A percentile compares a stretch with the other conserved stretches of the same genome.
These are phyloP conservation scores for Stenichneumon culpator DNA, from an alignment of 2,888 invertebrate genomes.

Conservation along the genomic window DNA sequence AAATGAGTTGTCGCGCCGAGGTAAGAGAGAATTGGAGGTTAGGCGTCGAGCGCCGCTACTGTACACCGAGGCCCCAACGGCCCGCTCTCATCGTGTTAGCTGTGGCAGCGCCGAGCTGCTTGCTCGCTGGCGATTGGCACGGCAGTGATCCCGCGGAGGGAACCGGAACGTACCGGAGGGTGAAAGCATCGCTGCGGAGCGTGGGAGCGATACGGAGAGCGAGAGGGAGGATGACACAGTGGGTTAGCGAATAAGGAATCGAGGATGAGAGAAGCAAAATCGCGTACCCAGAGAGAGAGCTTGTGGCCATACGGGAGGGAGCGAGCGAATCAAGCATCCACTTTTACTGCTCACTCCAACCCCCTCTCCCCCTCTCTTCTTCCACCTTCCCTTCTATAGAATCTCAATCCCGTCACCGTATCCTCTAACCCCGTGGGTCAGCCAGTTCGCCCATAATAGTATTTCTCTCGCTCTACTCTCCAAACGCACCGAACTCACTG, in stretches of 20 bases:
- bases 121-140: slow-evolving; percentile 40
- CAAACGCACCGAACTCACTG: slow-evolving; percentile 52
- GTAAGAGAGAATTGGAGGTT: not conserved
- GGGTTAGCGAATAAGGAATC: slow-evolving; percentile 37
- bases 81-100: not conserved
- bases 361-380: slow-evolving; percentile 21
- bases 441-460: slow-evolving; percentile 78
- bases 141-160: slow-evolving; percentile 54
- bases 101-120: slow-evolving; percentile 51
- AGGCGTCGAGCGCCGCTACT: not conserved
- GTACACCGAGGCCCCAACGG: not conserved
- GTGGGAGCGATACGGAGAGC: slow-evolving; percentile 17
- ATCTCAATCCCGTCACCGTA: slow-evolving; percentile 78
- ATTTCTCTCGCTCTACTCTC: slow-evolving; percentile 74
- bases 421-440: slow-evolving; percentile 75
- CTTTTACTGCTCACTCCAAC: slow-evolving; percentile 38
- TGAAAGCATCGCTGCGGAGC: slow-evolving; percentile 56
- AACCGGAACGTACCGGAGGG: slow-evolving; percentile 54
- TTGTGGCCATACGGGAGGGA: slow-evolving; percentile 48
- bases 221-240: slow-evolving; percentile 70
- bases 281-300: slow-evolving; percentile 46
- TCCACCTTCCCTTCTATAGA: slow-evolving; percentile 69
- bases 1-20: not conserved
- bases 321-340: slow-evolving; percentile 62
- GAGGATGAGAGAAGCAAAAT: slow-evolving; percentile 51